phyloP scores from a whole-genome alignment of 2,113 vertebrate genomes.

The Rhizomys pruinosus region DNA sequence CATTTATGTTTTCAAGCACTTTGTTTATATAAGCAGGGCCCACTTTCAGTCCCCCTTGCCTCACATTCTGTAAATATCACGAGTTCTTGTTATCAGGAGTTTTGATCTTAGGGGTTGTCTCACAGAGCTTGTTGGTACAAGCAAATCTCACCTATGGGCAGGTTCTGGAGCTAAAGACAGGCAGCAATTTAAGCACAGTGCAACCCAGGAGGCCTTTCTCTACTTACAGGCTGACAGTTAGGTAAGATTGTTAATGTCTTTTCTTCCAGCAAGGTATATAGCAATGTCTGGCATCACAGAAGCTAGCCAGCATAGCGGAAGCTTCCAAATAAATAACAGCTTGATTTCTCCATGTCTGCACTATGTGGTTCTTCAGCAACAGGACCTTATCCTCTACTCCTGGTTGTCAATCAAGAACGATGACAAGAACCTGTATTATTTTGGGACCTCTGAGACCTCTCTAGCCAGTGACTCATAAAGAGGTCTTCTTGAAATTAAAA shows the following conservation, averaged over 20 bases:
- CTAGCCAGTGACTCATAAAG: not conserved
- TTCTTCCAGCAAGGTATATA: not conserved
- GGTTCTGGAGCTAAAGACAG: no score
- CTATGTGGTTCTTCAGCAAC: not conserved
- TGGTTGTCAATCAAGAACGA: not conserved
- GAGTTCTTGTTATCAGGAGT: no score
- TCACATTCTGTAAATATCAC: no score
- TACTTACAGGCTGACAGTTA: not conserved
- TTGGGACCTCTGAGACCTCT: not conserved
- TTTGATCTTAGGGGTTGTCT: no score
- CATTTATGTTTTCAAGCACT: no score
- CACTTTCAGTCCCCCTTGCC: no score
- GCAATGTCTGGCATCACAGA: not conserved
- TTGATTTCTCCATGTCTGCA: not conserved
- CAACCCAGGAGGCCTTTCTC: no score
- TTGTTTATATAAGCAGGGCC: no score
- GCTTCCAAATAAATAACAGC: not conserved
- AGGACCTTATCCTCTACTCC: not conserved
- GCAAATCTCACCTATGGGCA: no score
- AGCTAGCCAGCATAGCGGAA: not conserved
- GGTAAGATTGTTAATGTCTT: not conserved
- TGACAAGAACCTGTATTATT: not conserved
- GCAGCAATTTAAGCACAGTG: no score
- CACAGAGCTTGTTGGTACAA: no score
- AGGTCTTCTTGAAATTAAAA: not conserved